Evolutionary conservation across 2,888 invertebrate species (phyloP), one percentile per base, ranked within the genome.

Genomic region (Agonopterix subpropinquella): DNA sequence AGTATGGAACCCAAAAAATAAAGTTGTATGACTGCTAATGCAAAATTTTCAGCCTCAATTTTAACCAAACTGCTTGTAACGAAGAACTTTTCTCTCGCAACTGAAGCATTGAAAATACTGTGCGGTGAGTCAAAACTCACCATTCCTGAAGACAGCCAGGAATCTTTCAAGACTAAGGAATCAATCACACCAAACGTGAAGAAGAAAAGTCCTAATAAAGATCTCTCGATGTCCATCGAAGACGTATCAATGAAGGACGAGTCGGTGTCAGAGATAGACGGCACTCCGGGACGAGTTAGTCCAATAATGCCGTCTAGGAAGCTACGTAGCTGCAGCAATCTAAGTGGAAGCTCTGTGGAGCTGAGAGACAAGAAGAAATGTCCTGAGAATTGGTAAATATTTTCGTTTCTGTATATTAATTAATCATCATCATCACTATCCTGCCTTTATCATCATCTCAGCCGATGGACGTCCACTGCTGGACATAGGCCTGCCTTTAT

Each of bases 311-410:
- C 58, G 8, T 64, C 62, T 4, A 81, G 70, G 52, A 80, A 73
- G 53, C n/a, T 61, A 0, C 74, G 59, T 37, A 65, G 44, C 37
- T 52, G 44, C 10, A n/a, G 10, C n/a, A n/a, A 9, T 9, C 10
- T 1, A 2, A 10, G n/a, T n/a, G 2, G 48, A 43, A 15, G 35
- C 11, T 8, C 62, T 2, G 57, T 64, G n/a, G 77, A 76, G 53
- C 55, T 56, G 11, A 70, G 72, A 49, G 80, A 81, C 42, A 86
- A 85, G 56, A 84, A 82, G 53, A 86, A 85, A 62, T 80, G 78
- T 57, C 73, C 82, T 0, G 65, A 69, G 37, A 59, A 56, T 44
- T 85, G 85, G 86, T 85, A 60, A 72, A 68, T 28, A 44, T 36
- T 45, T 37, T 39, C 4, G n/a, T 41, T 18, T 47, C 9, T 36